Evolutionary conservation across 2,113 vertebrate species (phyloP).

Genomic region (Chaetodon auriga): DNA sequence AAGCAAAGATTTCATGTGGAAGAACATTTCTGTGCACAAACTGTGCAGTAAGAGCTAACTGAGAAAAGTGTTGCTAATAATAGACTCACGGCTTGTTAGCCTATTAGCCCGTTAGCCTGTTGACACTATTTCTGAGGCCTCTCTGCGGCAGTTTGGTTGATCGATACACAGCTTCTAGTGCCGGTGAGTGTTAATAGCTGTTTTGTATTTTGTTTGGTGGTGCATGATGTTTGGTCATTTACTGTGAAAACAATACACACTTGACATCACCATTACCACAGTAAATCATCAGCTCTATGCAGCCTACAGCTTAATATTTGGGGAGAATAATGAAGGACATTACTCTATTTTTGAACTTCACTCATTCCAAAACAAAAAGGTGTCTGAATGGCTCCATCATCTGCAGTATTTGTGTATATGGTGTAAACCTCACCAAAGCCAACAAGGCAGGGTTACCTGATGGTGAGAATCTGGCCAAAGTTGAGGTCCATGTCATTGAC

Average conservation of each 20-base stretch:
- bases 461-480: slow-evolving; percentile 97
- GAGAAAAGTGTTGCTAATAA: not conserved
- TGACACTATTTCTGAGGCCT: not conserved
- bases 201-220: not conserved
- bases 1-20: not conserved
- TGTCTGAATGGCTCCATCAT: too few relatives aligned
- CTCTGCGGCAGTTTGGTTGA: not conserved
- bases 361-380: too few relatives aligned
- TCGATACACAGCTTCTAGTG: not conserved
- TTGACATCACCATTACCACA: too few relatives aligned
- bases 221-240: too few relatives aligned
- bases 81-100: not conserved
- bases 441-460: slow-evolving; percentile 86
- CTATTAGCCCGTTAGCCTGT: not conserved
- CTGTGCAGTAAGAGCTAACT: not conserved
- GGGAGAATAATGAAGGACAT: too few relatives aligned
- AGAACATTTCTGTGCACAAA: not conserved
- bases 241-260: too few relatives aligned
- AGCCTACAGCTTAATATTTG: too few relatives aligned
- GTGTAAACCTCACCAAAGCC: not conserved
- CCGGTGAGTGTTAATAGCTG: not conserved
- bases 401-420: not conserved
- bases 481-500: slow-evolving; percentile 98
- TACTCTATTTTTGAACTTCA: too few relatives aligned
- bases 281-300: too few relatives aligned